Evolutionary conservation across 2,797 vertebrate genomes (phyloP).

Genomic region (Anguilla anguilla): DNA sequence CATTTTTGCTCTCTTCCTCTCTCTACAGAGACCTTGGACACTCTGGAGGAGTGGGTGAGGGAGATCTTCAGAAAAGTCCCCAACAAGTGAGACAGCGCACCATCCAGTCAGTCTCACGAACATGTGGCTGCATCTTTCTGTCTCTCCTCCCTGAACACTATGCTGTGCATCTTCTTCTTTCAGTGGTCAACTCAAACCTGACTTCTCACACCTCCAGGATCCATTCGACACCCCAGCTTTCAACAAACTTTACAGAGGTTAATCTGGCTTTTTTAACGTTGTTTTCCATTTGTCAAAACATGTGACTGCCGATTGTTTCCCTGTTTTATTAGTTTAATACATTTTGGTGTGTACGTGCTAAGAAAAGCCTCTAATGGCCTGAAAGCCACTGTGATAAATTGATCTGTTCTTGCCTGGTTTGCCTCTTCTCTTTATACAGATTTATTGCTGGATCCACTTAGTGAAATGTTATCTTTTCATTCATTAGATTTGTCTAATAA

Average conservation of each 20-base stretch:
- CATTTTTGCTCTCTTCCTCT: constrained; percentile 32
- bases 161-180: constrained; percentile 14
- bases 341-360: not conserved
- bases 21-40: constrained; percentile 88
- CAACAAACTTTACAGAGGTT: constrained; percentile 93
- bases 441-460: not conserved
- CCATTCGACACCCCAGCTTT: constrained; percentile 90
- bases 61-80: constrained; percentile 94
- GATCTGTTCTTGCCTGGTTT: not conserved
- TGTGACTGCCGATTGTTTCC: not conserved
- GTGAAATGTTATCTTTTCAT: not conserved
- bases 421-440: not conserved
- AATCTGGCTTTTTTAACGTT: not conserved
- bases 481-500: not conserved
- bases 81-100: constrained; percentile 84
- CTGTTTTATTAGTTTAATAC: not conserved
- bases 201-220: constrained; percentile 84
- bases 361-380: not conserved
- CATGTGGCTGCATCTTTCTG: not conserved
- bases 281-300: not conserved
- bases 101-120: too few species aligned
- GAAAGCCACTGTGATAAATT: not conserved
- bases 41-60: constrained; percentile 91
- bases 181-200: constrained; percentile 82
- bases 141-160: not conserved